These are phyloP conservation scores for Ephestia elutella DNA, from an alignment of 1,140 invertebrate genomes.

Conservation along the genomic window DNA sequence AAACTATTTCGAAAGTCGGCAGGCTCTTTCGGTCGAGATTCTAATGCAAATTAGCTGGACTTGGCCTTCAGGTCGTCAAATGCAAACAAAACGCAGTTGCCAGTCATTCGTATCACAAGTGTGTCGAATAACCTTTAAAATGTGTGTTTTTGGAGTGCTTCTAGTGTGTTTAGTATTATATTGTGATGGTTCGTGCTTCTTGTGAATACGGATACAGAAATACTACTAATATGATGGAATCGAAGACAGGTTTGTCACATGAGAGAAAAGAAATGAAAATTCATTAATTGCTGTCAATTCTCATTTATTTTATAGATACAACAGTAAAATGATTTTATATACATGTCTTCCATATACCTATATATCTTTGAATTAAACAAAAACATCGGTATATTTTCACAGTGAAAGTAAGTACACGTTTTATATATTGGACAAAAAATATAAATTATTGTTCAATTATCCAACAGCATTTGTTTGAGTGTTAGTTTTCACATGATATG, in stretches of 20 bases:
- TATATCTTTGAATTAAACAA: too few species aligned
- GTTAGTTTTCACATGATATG: too few species aligned
- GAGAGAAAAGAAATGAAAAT: too few species aligned
- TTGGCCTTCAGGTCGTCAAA: constrained; percentile 24
- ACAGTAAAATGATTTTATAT: background rate
- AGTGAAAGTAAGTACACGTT: too few species aligned
- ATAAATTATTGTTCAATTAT: too few species aligned
- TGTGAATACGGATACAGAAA: background rate
- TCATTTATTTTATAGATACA: too few species aligned
- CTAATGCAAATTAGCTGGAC: constrained; percentile 52
- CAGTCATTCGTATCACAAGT: constrained; percentile 31
- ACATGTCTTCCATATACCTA: background rate
- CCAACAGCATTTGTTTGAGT: too few species aligned
- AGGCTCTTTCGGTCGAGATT: constrained; percentile 35
- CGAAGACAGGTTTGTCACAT: too few species aligned
- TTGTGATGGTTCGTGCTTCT: background rate
- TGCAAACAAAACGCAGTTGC: constrained; percentile 33
- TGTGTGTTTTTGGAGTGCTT: background rate
- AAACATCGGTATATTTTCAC: too few species aligned
- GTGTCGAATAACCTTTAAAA: background rate
- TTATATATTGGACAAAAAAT: too few species aligned
- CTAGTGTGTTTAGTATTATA: constrained; percentile 4
- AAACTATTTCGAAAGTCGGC: constrained; percentile 53
- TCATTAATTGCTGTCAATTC: too few species aligned
- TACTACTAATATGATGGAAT: too few species aligned